These are phyloP conservation scores for Muscicapa comitata DNA, from an alignment of 2,797 vertebrate genomes.

Conservation along the genomic window DNA sequence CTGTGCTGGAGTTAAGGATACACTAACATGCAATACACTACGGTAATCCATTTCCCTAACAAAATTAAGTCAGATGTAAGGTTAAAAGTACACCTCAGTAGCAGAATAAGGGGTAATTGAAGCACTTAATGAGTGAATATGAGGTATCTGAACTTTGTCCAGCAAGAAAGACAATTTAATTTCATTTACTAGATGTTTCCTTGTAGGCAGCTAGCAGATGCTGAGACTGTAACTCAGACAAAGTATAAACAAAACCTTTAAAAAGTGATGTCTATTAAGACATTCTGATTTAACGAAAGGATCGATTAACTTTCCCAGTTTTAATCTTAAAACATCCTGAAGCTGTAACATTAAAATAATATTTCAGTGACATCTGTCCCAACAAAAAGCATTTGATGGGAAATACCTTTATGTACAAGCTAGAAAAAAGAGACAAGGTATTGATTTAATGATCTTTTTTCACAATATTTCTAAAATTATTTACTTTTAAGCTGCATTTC, in stretches of 20 bases:
- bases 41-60: background rate
- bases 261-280: background rate
- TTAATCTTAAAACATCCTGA: background rate
- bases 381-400: background rate
- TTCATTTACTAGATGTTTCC: background rate
- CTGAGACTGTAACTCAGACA: background rate
- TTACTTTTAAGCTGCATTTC: background rate
- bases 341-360: background rate
- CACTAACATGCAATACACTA: background rate
- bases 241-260: background rate
- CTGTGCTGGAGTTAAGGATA: background rate
- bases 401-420: background rate
- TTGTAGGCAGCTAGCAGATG: background rate
- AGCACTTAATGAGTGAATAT: background rate
- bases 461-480: background rate
- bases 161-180: background rate
- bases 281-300: background rate
- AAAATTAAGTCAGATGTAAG: background rate
- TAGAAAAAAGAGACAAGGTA: background rate
- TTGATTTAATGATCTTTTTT: background rate
- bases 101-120: background rate
- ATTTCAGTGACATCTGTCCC: background rate
- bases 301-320: background rate
- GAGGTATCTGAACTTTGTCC: background rate
- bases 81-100: background rate